Conservation (phyloP, 2,888 invertebrate species). For the Mellilla xanthometata region DNA sequence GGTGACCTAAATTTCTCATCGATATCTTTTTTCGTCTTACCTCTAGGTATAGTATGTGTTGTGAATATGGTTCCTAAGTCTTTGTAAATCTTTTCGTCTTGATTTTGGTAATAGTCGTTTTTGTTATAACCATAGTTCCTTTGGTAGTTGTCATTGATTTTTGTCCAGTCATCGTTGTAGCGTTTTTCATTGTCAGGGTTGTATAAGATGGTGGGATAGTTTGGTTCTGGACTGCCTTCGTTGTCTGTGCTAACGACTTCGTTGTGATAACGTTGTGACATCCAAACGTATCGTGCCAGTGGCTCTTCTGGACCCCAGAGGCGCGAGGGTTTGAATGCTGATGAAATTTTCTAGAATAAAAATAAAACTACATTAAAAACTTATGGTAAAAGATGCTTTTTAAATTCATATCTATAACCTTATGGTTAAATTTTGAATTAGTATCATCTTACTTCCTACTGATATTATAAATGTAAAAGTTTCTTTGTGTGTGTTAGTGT, state of each 20-base stretch:
- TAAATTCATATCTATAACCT: too few relatives aligned
- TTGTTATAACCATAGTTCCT: conserved; percentile 50
- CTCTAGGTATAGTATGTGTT: conserved; percentile 52
- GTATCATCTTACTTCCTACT: too few relatives aligned
- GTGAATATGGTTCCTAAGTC: conserved; percentile 38
- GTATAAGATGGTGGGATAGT: conserved; percentile 51
- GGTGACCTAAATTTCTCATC: conserved; percentile 67
- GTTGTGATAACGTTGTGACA: conserved; percentile 66
- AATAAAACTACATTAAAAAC: neutral
- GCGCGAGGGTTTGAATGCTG: conserved; percentile 69
- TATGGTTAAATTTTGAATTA: too few relatives aligned
- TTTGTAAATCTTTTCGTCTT: conserved; percentile 14
- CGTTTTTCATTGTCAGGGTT: conserved; percentile 55
- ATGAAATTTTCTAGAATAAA: conserved; percentile 63
- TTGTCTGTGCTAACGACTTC: conserved; percentile 57
- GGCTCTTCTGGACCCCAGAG: conserved; percentile 78
- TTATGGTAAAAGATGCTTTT: too few relatives aligned
- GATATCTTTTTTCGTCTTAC: conserved; percentile 47
- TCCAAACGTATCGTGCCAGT: conserved; percentile 72
- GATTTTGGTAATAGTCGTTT: conserved; percentile 34
- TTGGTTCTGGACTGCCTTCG: conserved; percentile 53
- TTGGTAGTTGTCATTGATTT: conserved; percentile 44
- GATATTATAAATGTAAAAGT: too few relatives aligned
- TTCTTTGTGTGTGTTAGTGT: too few relatives aligned
- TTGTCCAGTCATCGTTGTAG: conserved; percentile 51